Percentiles rank a stretch among this genome's conserved stretches.
These are phyloP conservation scores for Sisyra terminalis DNA, from an alignment of 2,888 invertebrate genomes.

Conservation along the genomic window DNA sequence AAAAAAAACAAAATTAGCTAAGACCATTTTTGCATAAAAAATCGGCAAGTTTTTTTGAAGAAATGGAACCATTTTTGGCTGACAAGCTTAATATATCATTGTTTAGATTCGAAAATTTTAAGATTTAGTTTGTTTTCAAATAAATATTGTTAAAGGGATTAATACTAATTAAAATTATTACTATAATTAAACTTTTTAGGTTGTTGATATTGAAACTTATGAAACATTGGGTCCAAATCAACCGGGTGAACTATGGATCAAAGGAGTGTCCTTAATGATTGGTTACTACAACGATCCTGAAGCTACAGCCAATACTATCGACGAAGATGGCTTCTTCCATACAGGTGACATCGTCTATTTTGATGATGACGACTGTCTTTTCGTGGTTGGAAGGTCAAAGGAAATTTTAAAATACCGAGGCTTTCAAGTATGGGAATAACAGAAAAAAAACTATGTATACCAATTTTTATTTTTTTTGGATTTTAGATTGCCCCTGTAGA, in stretches of 20 bases:
- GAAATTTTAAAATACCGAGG: constrained; percentile 19
- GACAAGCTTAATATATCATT: no score
- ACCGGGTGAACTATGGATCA: constrained; percentile 1
- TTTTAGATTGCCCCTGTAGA: constrained; percentile 14
- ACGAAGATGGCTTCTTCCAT: constrained; percentile 18
- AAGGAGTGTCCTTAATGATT: constrained; percentile 7
- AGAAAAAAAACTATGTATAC: no score
- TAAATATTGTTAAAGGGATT: no score
- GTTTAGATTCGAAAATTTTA: no score
- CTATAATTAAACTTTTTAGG: not conserved
- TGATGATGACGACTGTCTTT: constrained; percentile 18
- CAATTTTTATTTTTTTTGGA: constrained; percentile 2
- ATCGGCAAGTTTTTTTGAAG: no score
- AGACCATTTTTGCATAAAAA: no score
- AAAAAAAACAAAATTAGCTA: no score
- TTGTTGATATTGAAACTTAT: not conserved
- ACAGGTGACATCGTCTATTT: constrained; percentile 19
- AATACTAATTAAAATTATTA: no score
- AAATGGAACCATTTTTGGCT: no score
- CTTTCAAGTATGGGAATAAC: constrained; percentile 18
- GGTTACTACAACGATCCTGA: constrained; percentile 13
- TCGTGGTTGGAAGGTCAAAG: constrained; percentile 17
- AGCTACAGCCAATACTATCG: constrained; percentile 11
- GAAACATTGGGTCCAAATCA: not conserved
- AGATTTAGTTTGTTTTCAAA: no score